Base-by-base conservation (phyloP, 2,797 vertebrate genomes). In the Paedocypris micromegethes region DNA sequence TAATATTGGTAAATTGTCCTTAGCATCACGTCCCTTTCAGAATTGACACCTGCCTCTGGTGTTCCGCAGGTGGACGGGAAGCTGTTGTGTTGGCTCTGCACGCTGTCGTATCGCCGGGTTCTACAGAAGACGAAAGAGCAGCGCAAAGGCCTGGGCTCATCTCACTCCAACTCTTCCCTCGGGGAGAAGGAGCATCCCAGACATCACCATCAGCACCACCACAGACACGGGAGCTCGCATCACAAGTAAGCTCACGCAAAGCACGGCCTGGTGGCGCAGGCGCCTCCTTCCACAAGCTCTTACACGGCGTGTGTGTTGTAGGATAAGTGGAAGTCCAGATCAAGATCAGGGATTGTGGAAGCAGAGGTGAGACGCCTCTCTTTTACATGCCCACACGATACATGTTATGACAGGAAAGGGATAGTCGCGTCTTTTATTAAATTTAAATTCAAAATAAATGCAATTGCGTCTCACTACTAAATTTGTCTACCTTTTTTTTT, bases 111-210 rank as follows among this genome's bases (percentile, higher is more conserved):
- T 81, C 96, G 97, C 57, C 92, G 96, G n/a, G 97, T 99, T 74
- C 90, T 99, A 64, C 97, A 99, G 85, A 99, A 99, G 88, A 98
- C 97, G 58, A 99, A 98, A 84, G 97, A 99, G 74, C 97, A 99
- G 75, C 91, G 97, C 77, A 99, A 97, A 85, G 96, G 93, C 80
- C 89, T 99, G 3, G 93, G 94, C 72, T 94, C 95, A 54, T 92
- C 92, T 38, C 92, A 92, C 81, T 91, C 96, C 58, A 97, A 97
- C 83, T 94, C 96, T 5, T 96, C 94, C 1, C 88, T 98, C 72
- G 89, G 93, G 2, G 97, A 99, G 80, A 98, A 99, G 89, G 96
- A 98, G 76, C 95, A 95, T 83, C 94, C 93, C 85, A 88, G 92
- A 75, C 95, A 93, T 64, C 94, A 94, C 4, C 93, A 94, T 68